phyloP scores from a whole-genome alignment of 2,113 vertebrate species.

The Cynocephalus volans region DNA sequence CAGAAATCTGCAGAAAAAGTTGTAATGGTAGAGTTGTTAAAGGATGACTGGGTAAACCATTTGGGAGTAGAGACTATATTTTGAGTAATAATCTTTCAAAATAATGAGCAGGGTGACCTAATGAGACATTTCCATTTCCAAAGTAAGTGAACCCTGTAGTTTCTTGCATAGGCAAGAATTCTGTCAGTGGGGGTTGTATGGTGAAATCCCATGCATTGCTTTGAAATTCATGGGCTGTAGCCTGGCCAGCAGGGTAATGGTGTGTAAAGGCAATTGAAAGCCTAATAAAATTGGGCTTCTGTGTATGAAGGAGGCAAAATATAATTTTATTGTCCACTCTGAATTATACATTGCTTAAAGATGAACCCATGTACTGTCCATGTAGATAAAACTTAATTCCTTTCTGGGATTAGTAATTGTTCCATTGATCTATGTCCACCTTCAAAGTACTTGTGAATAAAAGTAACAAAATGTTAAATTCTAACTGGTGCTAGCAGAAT shows the following conservation, averaged over 20 bases:
- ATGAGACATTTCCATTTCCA: conserved; percentile 74
- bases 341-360: conserved; percentile 66
- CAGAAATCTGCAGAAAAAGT: conserved; percentile 60
- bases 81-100: conserved; percentile 74
- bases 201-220: conserved; percentile 60
- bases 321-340: conserved; percentile 79
- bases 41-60: conserved; percentile 61
- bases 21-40: conserved; percentile 61
- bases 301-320: conserved; percentile 76
- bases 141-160: conserved; percentile 71
- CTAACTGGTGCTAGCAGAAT: not conserved
- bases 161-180: conserved; percentile 64
- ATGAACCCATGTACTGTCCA: conserved; percentile 33
- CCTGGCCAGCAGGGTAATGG: conserved; percentile 74
- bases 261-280: conserved; percentile 74
- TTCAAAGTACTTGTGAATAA: conserved; percentile 57
- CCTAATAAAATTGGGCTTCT: conserved; percentile 75
- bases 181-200: conserved; percentile 29
- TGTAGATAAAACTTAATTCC: conserved; percentile 70
- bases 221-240: conserved; percentile 67
- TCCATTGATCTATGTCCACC: conserved; percentile 41
- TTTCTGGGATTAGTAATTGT: conserved; percentile 61
- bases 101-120: conserved; percentile 70
- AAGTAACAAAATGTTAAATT: conserved; percentile 63
- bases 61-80: conserved; percentile 67